These are phyloP conservation scores for Coturnix japonica DNA, from an alignment of 2,113 vertebrate genomes.

Conservation along the genomic window DNA sequence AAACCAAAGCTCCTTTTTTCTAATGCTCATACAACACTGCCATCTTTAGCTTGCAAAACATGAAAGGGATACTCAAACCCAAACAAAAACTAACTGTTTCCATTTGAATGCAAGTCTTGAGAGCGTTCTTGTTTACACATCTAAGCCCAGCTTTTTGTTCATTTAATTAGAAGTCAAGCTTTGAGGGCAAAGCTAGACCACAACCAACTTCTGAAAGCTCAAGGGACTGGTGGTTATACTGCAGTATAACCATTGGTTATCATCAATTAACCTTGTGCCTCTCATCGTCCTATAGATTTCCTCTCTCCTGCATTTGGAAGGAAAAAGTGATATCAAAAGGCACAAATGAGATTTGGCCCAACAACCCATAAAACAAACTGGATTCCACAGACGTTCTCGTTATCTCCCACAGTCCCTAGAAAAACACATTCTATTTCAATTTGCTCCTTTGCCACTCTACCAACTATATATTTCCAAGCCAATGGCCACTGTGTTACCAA, in stretches of 20 bases:
- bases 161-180: slow-evolving; percentile 37
- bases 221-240: neutral
- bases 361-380: neutral
- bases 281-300: neutral
- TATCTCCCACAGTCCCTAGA: neutral
- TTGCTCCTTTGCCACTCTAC: slow-evolving; percentile 9
- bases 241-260: neutral
- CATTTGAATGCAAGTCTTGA: neutral
- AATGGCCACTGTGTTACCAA: slow-evolving; percentile 33
- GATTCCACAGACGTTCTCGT: neutral
- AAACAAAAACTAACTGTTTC: slow-evolving; percentile 15
- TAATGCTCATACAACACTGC: neutral
- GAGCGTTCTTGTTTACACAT: slow-evolving; percentile 6
- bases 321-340: neutral
- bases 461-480: slow-evolving; percentile 29
- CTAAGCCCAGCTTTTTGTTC: neutral
- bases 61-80: slow-evolving; percentile 10
- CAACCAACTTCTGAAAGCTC: neutral
- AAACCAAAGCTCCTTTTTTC: neutral
- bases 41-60: slow-evolving; percentile 29
- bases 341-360: neutral
- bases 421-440: neutral
- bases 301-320: neutral
- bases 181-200: slow-evolving; percentile 28
- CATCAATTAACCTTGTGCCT: neutral